Percentiles rank a stretch among this genome's conserved stretches.
Evolutionary conservation across 2,113 vertebrate species (phyloP).

Genomic region (Odontesthes bonariensis): DNA sequence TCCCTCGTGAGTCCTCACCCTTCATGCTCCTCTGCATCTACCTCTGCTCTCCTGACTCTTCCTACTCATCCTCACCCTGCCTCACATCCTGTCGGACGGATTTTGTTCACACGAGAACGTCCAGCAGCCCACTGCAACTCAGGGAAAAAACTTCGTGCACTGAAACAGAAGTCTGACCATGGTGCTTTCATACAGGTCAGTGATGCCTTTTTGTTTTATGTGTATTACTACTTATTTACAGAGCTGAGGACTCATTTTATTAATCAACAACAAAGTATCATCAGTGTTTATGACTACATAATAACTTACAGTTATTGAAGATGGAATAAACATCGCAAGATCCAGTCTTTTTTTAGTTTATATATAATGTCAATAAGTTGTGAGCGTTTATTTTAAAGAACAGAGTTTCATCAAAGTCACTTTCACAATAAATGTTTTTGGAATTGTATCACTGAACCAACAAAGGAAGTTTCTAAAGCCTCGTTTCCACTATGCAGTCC

Average conservation of each 20-base stretch:
- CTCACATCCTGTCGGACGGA: slow-evolving; percentile 88
- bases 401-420: too few relatives aligned
- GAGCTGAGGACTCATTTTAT: too few relatives aligned
- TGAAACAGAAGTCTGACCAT: slow-evolving; percentile 96
- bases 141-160: slow-evolving; percentile 87
- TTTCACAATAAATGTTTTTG: too few relatives aligned
- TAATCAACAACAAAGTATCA: too few relatives aligned
- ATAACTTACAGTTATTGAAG: background rate
- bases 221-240: too few relatives aligned
- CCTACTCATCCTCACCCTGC: slow-evolving; percentile 63
- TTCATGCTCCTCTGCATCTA: slow-evolving; percentile 76
- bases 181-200: slow-evolving; percentile 89
- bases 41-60: slow-evolving; percentile 69
- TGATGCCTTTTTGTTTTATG: background rate
- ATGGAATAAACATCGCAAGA: fast-evolving
- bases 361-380: too few relatives aligned
- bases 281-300: background rate
- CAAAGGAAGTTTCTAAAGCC: too few relatives aligned
- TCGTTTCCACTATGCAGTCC: too few relatives aligned
- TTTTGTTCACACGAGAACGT: slow-evolving; percentile 92
- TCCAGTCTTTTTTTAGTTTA: too few relatives aligned
- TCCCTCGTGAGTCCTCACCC: slow-evolving; percentile 75
- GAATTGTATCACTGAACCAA: too few relatives aligned
- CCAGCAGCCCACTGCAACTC: slow-evolving; percentile 83
- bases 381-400: too few relatives aligned